A percentile compares a stretch with the other conserved stretches of the same genome.
These are phyloP conservation scores for Ashinkailepas kermadecensis DNA, from an alignment of 2,888 invertebrate species.

Conservation along the genomic window DNA sequence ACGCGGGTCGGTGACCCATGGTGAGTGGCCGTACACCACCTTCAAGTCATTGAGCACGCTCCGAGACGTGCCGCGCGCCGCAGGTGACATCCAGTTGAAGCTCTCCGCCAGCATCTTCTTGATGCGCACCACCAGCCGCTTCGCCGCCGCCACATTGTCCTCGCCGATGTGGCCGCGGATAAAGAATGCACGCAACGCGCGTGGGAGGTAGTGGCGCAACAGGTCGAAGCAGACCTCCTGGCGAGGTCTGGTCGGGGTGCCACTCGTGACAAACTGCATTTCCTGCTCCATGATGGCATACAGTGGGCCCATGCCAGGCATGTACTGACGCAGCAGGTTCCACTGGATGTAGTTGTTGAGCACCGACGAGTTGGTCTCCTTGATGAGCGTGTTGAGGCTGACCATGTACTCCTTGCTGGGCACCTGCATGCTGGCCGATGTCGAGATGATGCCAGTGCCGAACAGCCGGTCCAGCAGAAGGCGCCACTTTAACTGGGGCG, in stretches of 20 bases:
- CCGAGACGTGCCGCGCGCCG: background rate
- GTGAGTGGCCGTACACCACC: background rate
- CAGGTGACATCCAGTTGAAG: conserved; percentile 5
- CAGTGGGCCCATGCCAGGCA: background rate
- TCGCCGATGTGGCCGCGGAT: conserved; percentile 3
- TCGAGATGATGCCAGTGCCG: background rate
- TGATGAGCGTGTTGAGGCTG: background rate
- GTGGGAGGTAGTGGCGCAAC: background rate
- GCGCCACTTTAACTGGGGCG: background rate
- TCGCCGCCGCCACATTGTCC: background rate
- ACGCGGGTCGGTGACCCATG: background rate
- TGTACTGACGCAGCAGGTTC: background rate
- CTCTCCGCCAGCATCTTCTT: too few relatives aligned
- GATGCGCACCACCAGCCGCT: background rate
- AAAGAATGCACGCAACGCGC: background rate
- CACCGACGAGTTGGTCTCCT: background rate
- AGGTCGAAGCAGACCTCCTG: background rate
- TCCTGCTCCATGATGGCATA: background rate
- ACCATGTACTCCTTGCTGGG: background rate
- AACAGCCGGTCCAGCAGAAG: background rate
- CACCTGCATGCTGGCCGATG: background rate
- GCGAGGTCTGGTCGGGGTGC: background rate
- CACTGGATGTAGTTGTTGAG: conserved; percentile 12
- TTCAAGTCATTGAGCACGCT: background rate
- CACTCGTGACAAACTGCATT: background rate